These are phyloP conservation scores for Buphagus erythrorhynchus DNA, from an alignment of 2,797 vertebrate species.

Conservation along the genomic window DNA sequence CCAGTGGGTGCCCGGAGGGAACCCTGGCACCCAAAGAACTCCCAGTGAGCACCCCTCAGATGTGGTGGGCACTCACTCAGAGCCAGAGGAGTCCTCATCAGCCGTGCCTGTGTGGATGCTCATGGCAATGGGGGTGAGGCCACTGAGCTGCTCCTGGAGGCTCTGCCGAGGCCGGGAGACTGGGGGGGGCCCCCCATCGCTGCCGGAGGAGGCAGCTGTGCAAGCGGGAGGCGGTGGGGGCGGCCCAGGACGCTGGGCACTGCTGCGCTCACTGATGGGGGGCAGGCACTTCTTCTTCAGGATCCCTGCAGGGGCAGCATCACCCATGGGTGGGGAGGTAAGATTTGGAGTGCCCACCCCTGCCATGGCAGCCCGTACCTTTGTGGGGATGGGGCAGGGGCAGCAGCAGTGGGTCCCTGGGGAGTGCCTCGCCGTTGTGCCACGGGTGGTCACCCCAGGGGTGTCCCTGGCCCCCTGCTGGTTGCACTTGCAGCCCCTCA, in stretches of 20 bases:
- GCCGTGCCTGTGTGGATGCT: conserved; percentile 87
- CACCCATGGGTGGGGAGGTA: background rate
- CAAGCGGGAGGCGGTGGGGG: background rate
- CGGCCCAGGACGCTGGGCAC: conserved; percentile 80
- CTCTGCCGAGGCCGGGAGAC: conserved; percentile 68
- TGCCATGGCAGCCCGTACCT: conserved; percentile 71
- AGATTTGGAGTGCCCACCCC: background rate
- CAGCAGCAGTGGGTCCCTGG: conserved; percentile 73
- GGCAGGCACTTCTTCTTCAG: conserved; percentile 92
- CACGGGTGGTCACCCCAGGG: background rate
- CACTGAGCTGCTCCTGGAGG: conserved; percentile 83
- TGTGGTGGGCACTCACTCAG: conserved; percentile 86
- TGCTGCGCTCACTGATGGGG: conserved; percentile 86
- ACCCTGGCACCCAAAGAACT: background rate
- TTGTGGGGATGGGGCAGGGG: conserved; percentile 84
- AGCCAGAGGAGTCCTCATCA: conserved; percentile 93
- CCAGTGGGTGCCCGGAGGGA: background rate
- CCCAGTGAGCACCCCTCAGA: background rate
- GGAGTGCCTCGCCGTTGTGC: conserved; percentile 69
- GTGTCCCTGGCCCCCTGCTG: background rate
- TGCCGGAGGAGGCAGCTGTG: conserved; percentile 76
- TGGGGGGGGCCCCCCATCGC: conserved; percentile 1
- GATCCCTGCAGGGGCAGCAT: conserved; percentile 80
- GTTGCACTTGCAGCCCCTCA: conserved; percentile 69
- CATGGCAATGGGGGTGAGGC: conserved; percentile 83